Evolutionary conservation across 2,797 vertebrate genomes (phyloP), one percentile per base, ranked within the genome.

Genomic region (Menidia menidia): DNA sequence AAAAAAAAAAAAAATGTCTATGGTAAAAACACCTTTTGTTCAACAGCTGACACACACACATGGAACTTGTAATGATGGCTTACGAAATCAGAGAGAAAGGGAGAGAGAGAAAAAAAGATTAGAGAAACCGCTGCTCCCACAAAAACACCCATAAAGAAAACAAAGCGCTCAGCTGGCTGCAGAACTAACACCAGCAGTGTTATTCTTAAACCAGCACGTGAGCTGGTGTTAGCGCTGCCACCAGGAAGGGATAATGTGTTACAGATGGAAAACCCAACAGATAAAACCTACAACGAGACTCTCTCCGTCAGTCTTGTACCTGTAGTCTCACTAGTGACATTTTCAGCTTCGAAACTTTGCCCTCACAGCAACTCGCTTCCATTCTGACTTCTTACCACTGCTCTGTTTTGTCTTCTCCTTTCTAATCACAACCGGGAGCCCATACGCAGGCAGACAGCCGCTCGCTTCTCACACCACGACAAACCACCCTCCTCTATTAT

Each of bases 401-500:
- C 13, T 76, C 58, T 51, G 53, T 63, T 73, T 62, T 42, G 30
- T 42, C 32, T 45, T 68, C 12, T 41, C 50, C 33, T 70, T 62
- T 56, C 60, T 62, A 78, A 56, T 69, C 55, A 64, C n/a, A 60
- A 33, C 57, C 43, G 44, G 30, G 63, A 75, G 64, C 41, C 39
- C 56, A 53, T 73, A 61, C 68, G 62, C 47, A 64, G 51, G 61
- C 75, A 81, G 68, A 78, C 71, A 70, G 73, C 81, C 70, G 79
- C 75, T 81, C 30, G 12, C 59, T 81, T 85, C 64, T 75, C 60
- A 64, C 71, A 73, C 31, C 0, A 6, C 19, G 4, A 59, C 68
- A 64, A 75, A 84, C 72, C 64, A 81, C 63, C 47, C 79, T 79
- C 64, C 57, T 88, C 78, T 83, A 87, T 89, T 84, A 90, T 83